Evolutionary conservation across 2,888 invertebrate genomes (phyloP).

Genomic region (Sphaerophoria taeniata): DNA sequence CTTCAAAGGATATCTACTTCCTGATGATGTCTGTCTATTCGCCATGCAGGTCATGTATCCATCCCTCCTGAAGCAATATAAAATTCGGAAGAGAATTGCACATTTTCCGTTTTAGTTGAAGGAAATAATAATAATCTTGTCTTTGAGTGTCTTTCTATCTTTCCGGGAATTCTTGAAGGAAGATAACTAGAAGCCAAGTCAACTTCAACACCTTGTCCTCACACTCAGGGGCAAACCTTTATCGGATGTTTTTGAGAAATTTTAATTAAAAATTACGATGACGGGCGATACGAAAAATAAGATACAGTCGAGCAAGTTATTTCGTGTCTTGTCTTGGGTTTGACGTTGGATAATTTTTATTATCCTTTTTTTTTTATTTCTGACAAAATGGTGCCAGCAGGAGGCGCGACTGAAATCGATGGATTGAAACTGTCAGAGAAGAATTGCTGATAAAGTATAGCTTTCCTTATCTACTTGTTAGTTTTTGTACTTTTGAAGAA

Average conservation of each 20-base stretch:
- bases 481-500: no score
- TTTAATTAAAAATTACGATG: conserved; percentile 64
- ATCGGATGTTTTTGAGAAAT: conserved; percentile 39
- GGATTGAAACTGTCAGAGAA: no score
- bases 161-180: conserved; percentile 2
- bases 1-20: not conserved
- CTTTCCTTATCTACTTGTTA: no score
- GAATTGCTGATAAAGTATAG: no score
- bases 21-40: conserved; percentile 36
- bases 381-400: not conserved
- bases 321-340: not conserved
- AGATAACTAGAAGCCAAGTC: conserved; percentile 17
- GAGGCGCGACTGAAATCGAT: no score
- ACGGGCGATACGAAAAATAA: conserved; percentile 17
- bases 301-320: not conserved
- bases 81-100: not conserved
- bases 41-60: conserved; percentile 50
- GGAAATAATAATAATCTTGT: conserved; percentile 46
- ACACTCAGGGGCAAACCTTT: conserved; percentile 5
- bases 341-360: not conserved
- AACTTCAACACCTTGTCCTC: conserved; percentile 25
- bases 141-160: not conserved
- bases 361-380: not conserved
- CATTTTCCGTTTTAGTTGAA: conserved; percentile 17
- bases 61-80: conserved; percentile 14